Evolutionary conservation across 1,140 invertebrate genomes (phyloP).

Genomic region (Aporrectodea caliginosa): DNA sequence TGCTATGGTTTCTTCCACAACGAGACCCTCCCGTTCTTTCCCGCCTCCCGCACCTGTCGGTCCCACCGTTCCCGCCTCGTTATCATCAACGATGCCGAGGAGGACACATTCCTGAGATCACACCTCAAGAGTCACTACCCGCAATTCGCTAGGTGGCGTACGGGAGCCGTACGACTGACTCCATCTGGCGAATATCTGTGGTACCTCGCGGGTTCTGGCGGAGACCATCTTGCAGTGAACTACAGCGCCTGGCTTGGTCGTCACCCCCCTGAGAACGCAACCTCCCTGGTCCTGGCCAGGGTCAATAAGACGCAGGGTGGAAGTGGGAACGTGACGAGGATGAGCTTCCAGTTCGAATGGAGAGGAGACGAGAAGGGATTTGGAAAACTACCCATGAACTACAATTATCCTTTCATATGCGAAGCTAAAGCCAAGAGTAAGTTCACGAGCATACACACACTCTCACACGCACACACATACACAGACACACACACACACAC

Average conservation of each 20-base stretch:
- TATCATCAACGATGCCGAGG: conserved; percentile 38
- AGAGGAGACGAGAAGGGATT: not conserved
- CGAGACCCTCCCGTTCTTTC: conserved; percentile 38
- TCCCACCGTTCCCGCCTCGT: conserved; percentile 38
- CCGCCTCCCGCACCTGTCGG: conserved; percentile 38
- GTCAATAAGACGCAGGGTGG: not conserved
- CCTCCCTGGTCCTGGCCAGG: not conserved
- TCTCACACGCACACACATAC: too few relatives aligned
- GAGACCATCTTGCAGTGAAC: not conserved
- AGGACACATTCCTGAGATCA: conserved; percentile 40
- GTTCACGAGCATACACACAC: too few relatives aligned
- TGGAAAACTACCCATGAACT: not conserved
- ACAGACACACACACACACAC: too few relatives aligned
- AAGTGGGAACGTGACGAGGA: not conserved
- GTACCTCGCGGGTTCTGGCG: not conserved
- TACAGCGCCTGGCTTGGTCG: not conserved
- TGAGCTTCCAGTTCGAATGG: not conserved
- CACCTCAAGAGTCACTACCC: not conserved
- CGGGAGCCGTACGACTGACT: not conserved
- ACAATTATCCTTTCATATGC: not conserved
- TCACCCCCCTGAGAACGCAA: not conserved
- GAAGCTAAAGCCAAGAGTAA: not conserved
- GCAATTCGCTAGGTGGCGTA: not conserved
- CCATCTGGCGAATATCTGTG: not conserved
- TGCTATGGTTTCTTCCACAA: conserved; percentile 42